These are phyloP conservation scores for Hesperia comma DNA, from an alignment of 2,888 invertebrate genomes.

Conservation along the genomic window DNA sequence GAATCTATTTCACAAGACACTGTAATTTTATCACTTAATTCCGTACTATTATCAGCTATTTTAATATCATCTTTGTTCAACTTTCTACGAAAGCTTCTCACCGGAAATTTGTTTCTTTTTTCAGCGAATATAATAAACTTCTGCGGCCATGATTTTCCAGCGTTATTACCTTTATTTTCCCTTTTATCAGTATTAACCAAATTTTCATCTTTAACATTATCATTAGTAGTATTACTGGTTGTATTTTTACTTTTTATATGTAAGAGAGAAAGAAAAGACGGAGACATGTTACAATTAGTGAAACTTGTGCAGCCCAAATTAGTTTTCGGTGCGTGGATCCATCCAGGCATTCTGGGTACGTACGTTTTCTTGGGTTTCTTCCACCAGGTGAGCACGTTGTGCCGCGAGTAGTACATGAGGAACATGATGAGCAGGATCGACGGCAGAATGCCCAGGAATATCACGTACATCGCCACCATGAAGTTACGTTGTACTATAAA, in stretches of 20 bases:
- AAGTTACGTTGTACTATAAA: constrained; percentile 88
- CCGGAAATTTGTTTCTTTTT: constrained; percentile 31
- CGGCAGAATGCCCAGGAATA: constrained; percentile 94
- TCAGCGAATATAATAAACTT: constrained; percentile 29
- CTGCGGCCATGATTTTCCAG: constrained; percentile 35
- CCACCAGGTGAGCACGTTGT: constrained; percentile 84
- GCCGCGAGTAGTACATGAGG: constrained; percentile 89
- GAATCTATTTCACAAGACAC: not conserved
- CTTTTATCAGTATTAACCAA: constrained; percentile 38
- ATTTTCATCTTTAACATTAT: constrained; percentile 32
- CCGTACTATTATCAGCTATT: constrained; percentile 50
- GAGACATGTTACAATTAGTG: constrained; percentile 35
- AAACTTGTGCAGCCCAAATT: constrained; percentile 40
- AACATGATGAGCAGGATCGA: constrained; percentile 86
- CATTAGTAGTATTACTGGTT: not conserved
- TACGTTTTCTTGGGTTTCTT: constrained; percentile 81
- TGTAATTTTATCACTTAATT: constrained; percentile 41
- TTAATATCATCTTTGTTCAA: constrained; percentile 70
- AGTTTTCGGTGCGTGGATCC: constrained; percentile 37
- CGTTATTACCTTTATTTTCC: constrained; percentile 37
- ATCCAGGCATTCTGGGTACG: constrained; percentile 61
- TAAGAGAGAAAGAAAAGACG: constrained; percentile 41
- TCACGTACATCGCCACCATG: constrained; percentile 92
- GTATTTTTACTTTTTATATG: constrained; percentile 40
- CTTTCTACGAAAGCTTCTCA: constrained; percentile 59